These are phyloP conservation scores for Acanthiza pusilla DNA, from an alignment of 2,797 vertebrate genomes.

Conservation along the genomic window DNA sequence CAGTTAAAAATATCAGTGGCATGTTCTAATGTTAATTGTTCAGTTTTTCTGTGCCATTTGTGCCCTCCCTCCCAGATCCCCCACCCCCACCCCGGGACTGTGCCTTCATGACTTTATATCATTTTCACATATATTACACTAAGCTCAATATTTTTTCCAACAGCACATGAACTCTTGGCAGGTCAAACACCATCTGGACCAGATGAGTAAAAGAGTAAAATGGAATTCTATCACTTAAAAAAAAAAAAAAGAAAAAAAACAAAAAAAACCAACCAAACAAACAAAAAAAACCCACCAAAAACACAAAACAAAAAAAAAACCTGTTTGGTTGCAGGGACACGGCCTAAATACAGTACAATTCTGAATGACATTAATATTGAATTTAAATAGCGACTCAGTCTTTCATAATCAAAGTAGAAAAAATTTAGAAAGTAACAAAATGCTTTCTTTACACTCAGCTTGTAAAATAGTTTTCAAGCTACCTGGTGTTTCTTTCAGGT, in stretches of 20 bases:
- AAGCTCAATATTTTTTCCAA: not conserved
- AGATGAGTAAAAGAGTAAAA: not conserved
- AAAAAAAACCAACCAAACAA: no score
- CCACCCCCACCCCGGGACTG: not conserved
- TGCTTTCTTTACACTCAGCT: not conserved
- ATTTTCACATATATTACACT: not conserved
- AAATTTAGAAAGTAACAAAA: not conserved
- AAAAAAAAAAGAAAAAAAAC: not conserved
- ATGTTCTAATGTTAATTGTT: not conserved
- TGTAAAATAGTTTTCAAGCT: not conserved
- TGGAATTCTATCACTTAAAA: not conserved
- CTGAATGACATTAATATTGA: not conserved
- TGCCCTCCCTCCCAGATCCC: not conserved
- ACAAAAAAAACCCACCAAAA: no score
- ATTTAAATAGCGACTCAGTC: not conserved
- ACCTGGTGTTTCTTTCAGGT: not conserved
- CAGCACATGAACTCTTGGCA: not conserved
- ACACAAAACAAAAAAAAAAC: no score
- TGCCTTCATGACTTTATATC: not conserved
- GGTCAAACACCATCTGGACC: not conserved
- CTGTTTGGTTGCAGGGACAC: not conserved
- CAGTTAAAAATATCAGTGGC: not conserved
- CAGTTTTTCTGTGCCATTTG: not conserved
- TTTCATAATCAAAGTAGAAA: not conserved
- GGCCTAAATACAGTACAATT: not conserved